These are phyloP conservation scores for Paralichthys olivaceus DNA, from an alignment of 2,113 vertebrate genomes.

Conservation along the genomic window DNA sequence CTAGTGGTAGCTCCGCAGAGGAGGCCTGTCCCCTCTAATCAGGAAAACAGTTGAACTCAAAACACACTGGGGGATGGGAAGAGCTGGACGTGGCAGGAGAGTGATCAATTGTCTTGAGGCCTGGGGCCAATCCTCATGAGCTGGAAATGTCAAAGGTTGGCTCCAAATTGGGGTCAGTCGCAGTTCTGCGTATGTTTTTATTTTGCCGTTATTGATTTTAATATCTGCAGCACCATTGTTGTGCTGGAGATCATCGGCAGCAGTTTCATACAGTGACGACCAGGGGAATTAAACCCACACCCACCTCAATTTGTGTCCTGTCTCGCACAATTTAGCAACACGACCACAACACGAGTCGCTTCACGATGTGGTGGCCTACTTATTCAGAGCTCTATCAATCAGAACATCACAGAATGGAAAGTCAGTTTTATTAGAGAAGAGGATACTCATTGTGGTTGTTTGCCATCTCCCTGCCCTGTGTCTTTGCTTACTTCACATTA, in stretches of 20 bases:
- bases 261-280: slow-evolving; percentile 3
- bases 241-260: slow-evolving; percentile 12
- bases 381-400: slow-evolving; percentile 4
- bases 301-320: slow-evolving; percentile 36
- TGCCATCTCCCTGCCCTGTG: background rate
- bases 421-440: background rate
- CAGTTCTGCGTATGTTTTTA: background rate
- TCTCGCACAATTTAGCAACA: slow-evolving; percentile 21
- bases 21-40: slow-evolving; percentile 35
- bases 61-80: slow-evolving; percentile 7
- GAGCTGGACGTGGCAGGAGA: slow-evolving; percentile 13
- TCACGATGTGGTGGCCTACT: slow-evolving; percentile 9
- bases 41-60: slow-evolving; percentile 19
- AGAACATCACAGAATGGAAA: background rate
- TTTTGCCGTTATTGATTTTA: slow-evolving; percentile 2
- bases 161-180: slow-evolving; percentile 13
- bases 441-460: background rate
- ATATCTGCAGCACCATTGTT: slow-evolving; percentile 5
- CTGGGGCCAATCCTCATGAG: background rate
- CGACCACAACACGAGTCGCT: slow-evolving; percentile 12
- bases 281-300: slow-evolving; percentile 12
- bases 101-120: slow-evolving; percentile 9
- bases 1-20: slow-evolving; percentile 44
- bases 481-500: background rate
- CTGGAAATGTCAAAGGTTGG: slow-evolving; percentile 19